phyloP scores from a whole-genome alignment of 1,140 invertebrate genomes.

The Solenopsis invicta region DNA sequence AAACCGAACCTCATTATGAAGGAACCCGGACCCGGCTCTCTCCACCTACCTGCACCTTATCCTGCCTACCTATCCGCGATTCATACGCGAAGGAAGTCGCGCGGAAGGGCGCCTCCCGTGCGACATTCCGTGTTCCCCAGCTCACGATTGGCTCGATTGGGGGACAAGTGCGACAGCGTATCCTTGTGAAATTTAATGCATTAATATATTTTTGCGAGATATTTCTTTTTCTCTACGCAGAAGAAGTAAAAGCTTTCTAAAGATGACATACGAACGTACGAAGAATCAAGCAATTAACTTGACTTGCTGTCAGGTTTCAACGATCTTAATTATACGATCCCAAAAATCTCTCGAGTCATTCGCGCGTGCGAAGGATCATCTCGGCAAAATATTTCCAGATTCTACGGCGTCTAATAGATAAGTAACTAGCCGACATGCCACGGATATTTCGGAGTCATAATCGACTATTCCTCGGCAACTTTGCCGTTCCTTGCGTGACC shows the following conservation, averaged over 20 bases:
- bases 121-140: background rate
- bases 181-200: background rate
- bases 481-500: constrained; percentile 12
- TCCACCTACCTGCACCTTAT: constrained; percentile 75
- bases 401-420: constrained; percentile 30
- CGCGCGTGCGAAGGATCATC: background rate
- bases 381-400: constrained; percentile 34
- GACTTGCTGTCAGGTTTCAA: background rate
- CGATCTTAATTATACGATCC: background rate
- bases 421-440: constrained; percentile 33
- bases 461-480: constrained; percentile 33
- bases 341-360: background rate
- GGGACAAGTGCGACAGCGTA: background rate
- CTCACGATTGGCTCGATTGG: background rate
- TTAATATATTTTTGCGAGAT: background rate
- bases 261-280: background rate
- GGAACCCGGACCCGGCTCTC: constrained; percentile 77
- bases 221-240: background rate
- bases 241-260: background rate
- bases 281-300: background rate
- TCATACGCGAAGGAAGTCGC: constrained; percentile 23
- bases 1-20: constrained; percentile 87
- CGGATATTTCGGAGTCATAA: constrained; percentile 40
- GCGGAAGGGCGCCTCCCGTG: background rate
- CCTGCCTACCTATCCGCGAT: constrained; percentile 29